A percentile compares a stretch with the other conserved stretches of the same genome.
These are phyloP conservation scores for Avahi laniger DNA, from an alignment of 2,797 vertebrate genomes.

Conservation along the genomic window DNA sequence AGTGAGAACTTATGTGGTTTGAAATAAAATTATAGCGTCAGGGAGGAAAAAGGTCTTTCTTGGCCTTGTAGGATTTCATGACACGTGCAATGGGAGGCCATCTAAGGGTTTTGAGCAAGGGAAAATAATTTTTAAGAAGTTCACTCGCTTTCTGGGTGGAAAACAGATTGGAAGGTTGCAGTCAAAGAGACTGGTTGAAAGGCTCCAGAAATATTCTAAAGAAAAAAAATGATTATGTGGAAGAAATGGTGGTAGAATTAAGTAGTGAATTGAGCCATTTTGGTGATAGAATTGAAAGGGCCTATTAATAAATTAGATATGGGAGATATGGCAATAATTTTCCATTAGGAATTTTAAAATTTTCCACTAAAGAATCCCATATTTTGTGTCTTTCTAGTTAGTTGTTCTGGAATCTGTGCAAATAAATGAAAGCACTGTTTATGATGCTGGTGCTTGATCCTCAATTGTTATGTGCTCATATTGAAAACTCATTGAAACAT, in stretches of 20 bases:
- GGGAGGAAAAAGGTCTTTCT: background rate
- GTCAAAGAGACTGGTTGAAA: background rate
- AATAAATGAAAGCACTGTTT: background rate
- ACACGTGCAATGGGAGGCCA: background rate
- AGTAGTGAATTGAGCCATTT: background rate
- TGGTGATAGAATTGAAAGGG: background rate
- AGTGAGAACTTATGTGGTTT: background rate
- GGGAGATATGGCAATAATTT: background rate
- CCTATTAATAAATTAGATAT: background rate
- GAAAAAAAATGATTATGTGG: background rate
- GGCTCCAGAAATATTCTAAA: background rate
- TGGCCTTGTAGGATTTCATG: background rate
- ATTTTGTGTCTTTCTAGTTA: background rate
- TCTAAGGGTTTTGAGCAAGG: background rate
- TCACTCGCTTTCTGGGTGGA: background rate
- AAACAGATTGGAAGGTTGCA: background rate
- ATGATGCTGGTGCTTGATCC: background rate
- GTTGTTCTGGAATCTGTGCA: background rate
- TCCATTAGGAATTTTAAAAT: background rate
- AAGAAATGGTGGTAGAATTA: background rate
- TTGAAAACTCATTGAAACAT: background rate
- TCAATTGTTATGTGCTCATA: background rate
- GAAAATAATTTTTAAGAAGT: background rate
- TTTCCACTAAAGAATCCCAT: background rate
- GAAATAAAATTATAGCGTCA: background rate